Percentiles rank a stretch among this genome's conserved stretches.
Conservation (phyloP, 2,797 vertebrate species). For the Parotocinclus haroldoi region DNA sequence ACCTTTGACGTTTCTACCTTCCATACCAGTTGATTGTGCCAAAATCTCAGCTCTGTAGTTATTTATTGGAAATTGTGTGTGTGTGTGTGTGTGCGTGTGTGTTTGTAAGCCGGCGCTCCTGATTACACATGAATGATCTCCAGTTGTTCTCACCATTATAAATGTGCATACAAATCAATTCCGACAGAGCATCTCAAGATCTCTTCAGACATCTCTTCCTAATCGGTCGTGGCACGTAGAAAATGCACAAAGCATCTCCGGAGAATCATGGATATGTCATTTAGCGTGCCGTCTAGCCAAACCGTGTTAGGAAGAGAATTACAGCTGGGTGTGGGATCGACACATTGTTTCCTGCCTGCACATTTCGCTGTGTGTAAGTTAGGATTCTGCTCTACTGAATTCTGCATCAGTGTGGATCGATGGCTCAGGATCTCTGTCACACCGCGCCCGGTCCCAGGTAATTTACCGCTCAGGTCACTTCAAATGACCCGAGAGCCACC, state of each 20-base stretch:
- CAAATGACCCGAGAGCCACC: background rate
- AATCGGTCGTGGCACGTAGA: background rate
- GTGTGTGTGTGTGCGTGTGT: background rate
- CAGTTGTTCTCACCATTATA: background rate
- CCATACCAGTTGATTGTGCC: too few relatives aligned
- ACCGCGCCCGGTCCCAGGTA: background rate
- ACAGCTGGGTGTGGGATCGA: background rate
- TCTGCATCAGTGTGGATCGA: slow-evolving; percentile 1
- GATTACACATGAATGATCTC: background rate
- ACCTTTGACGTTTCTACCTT: too few relatives aligned
- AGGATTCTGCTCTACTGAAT: slow-evolving; percentile 10
- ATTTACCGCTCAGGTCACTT: slow-evolving; percentile 8
- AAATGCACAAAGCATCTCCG: background rate
- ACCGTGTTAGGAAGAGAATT: background rate
- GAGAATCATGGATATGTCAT: slow-evolving; percentile 3
- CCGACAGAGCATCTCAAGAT: background rate
- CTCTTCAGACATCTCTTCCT: background rate
- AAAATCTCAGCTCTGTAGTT: too few relatives aligned
- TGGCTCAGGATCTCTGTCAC: slow-evolving; percentile 11
- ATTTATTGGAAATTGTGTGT: background rate
- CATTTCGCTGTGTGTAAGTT: slow-evolving; percentile 11
- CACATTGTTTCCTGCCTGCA: background rate
- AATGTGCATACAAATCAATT: slow-evolving; percentile 1
- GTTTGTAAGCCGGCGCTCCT: background rate
- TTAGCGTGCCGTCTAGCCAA: background rate